phyloP scores from a whole-genome alignment of 2,888 invertebrate species.

The Pachycephus smyrnensis region DNA sequence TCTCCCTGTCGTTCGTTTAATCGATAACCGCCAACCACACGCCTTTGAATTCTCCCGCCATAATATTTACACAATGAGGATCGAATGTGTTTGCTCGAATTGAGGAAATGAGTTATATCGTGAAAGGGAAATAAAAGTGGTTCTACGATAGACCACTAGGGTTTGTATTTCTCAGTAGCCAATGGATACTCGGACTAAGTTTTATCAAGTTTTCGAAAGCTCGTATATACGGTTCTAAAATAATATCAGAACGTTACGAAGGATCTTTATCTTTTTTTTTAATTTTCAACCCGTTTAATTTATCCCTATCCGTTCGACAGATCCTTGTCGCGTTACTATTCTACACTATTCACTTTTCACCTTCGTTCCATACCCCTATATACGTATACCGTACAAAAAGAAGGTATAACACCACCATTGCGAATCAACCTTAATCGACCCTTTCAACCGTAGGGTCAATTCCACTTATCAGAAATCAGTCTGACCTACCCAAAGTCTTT shows the following conservation, averaged over 20 bases:
- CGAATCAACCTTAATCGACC: conserved; percentile 28
- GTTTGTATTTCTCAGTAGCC: neutral
- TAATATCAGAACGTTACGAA: neutral
- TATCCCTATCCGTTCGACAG: no score
- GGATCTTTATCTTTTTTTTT: neutral
- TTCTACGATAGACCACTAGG: neutral
- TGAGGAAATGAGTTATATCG: neutral
- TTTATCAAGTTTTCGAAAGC: neutral
- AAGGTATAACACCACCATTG: neutral
- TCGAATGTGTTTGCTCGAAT: neutral
- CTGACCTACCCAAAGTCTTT: conserved; percentile 39
- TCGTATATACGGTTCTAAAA: neutral
- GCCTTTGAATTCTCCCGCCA: neutral
- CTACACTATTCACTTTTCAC: neutral
- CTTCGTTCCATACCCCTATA: neutral
- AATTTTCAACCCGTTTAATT: neutral
- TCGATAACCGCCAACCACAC: neutral
- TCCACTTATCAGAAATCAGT: conserved; percentile 38
- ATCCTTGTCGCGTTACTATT: neutral
- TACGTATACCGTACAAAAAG: neutral
- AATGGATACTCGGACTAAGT: neutral
- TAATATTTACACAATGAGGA: neutral
- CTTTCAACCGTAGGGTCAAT: conserved; percentile 37
- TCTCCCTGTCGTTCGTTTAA: neutral
- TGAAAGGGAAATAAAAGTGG: neutral